Conservation (phyloP, 2,797 vertebrate species). For the Spea hammondii region DNA sequence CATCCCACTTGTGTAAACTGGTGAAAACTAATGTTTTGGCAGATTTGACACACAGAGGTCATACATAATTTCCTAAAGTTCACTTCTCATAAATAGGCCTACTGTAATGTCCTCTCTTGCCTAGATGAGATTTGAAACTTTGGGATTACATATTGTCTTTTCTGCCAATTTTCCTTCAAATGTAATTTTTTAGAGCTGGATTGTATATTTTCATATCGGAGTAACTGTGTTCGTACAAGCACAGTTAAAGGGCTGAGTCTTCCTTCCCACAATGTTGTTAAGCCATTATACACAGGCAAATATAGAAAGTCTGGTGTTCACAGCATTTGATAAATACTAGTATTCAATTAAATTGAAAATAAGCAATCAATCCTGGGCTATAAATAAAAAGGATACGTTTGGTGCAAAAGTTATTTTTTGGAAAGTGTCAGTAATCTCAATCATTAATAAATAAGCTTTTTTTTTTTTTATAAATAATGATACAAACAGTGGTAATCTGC, state of each 20-base stretch:
- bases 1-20: slow-evolving; percentile 50
- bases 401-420: neutral
- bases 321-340: too few relatives aligned
- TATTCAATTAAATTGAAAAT: neutral
- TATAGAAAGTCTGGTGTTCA: neutral
- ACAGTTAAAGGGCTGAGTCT: neutral
- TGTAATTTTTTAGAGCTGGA: slow-evolving; percentile 36
- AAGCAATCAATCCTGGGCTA: neutral
- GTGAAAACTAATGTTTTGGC: slow-evolving; percentile 54
- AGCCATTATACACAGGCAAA: neutral
- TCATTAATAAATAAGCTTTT: neutral
- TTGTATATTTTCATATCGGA: slow-evolving; percentile 49
- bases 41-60: slow-evolving; percentile 49
- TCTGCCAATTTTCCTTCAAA: slow-evolving; percentile 52
- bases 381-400: too few relatives aligned
- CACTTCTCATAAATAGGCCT: slow-evolving; percentile 44
- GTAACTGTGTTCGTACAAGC: slow-evolving; percentile 32
- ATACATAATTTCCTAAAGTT: slow-evolving; percentile 51
- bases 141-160: slow-evolving; percentile 48
- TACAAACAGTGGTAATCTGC: too few relatives aligned
- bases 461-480: too few relatives aligned
- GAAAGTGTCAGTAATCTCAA: neutral
- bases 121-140: slow-evolving; percentile 45
- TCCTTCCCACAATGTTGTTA: slow-evolving; percentile 10
- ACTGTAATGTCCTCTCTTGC: slow-evolving; percentile 40